Evolutionary conservation across 2,888 invertebrate species (phyloP).

Genomic region (Stenolophus ochropezus): DNA sequence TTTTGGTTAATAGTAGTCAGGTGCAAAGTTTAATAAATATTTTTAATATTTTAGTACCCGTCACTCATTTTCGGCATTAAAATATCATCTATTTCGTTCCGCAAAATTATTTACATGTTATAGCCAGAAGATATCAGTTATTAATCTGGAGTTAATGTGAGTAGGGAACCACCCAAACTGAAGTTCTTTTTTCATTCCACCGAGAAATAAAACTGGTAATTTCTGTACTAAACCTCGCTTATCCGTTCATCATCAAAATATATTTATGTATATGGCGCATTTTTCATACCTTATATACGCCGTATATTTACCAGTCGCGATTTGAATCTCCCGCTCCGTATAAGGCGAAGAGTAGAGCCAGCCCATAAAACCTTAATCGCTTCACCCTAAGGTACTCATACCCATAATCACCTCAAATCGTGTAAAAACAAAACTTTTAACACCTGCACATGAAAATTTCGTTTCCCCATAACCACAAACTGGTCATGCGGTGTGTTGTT

Average conservation of each 20-base stretch:
- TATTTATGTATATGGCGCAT: background rate
- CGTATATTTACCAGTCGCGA: constrained; percentile 1
- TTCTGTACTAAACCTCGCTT: background rate
- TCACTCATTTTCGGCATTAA: no score
- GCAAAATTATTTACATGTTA: no score
- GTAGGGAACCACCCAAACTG: background rate
- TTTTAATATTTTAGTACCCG: no score
- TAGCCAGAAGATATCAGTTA: background rate
- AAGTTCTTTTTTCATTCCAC: background rate
- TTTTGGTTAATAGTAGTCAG: no score
- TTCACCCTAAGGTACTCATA: constrained; percentile 14
- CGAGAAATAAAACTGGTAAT: background rate
- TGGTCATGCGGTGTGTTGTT: background rate
- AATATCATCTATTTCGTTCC: no score
- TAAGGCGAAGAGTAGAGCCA: background rate
- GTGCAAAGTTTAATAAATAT: no score
- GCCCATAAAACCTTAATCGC: background rate
- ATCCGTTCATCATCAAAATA: background rate
- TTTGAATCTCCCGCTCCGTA: constrained; percentile 12
- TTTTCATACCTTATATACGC: background rate
- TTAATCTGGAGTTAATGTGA: background rate
- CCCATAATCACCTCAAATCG: background rate
- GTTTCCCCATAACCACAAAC: background rate
- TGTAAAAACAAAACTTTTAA: constrained; percentile 14
- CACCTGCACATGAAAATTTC: constrained; percentile 22